Percentiles rank a stretch among this genome's conserved stretches.
phyloP scores from a whole-genome alignment of 2,888 invertebrate species.

The Eumerus sabulonum region DNA sequence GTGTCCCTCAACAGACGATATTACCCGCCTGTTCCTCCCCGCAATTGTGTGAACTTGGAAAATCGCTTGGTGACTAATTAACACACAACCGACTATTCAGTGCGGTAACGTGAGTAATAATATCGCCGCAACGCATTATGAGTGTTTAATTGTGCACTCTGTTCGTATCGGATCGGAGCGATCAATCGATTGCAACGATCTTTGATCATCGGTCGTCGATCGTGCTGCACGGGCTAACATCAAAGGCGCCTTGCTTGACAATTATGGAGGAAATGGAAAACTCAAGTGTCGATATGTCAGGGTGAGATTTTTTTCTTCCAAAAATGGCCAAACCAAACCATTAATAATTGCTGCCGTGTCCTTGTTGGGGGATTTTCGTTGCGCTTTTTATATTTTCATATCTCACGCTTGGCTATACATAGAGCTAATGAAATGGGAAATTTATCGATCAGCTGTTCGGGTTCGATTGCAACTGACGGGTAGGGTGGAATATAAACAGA shows the following conservation, averaged over 20 bases:
- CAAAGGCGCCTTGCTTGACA: slow-evolving; percentile 52
- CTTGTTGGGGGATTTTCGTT: slow-evolving; percentile 41
- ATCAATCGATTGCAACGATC: slow-evolving; percentile 20
- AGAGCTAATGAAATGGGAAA: slow-evolving; percentile 38
- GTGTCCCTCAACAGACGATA: slow-evolving; percentile 34
- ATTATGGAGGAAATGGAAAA: slow-evolving; percentile 59
- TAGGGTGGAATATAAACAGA: slow-evolving; percentile 47
- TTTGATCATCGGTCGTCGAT: slow-evolving; percentile 17
- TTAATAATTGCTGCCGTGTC: slow-evolving; percentile 35
- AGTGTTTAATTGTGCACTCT: slow-evolving; percentile 54
- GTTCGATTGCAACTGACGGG: neutral
- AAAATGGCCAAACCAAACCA: slow-evolving; percentile 49
- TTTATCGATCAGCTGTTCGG: slow-evolving; percentile 44
- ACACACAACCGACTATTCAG: slow-evolving; percentile 32
- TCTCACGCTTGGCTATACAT: neutral
- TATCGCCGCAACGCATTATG: slow-evolving; percentile 41
- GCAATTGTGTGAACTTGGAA: slow-evolving; percentile 50
- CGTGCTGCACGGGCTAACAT: slow-evolving; percentile 60
- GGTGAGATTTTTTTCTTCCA: slow-evolving; percentile 50
- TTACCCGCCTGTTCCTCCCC: neutral
- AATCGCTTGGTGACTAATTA: slow-evolving; percentile 51
- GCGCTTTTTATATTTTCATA: neutral
- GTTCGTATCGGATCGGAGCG: slow-evolving; percentile 22
- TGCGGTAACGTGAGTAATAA: slow-evolving; percentile 40
- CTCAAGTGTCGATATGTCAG: slow-evolving; percentile 61